phyloP scores from a whole-genome alignment of 2,113 vertebrate genomes.

The Fregata magnificens region DNA sequence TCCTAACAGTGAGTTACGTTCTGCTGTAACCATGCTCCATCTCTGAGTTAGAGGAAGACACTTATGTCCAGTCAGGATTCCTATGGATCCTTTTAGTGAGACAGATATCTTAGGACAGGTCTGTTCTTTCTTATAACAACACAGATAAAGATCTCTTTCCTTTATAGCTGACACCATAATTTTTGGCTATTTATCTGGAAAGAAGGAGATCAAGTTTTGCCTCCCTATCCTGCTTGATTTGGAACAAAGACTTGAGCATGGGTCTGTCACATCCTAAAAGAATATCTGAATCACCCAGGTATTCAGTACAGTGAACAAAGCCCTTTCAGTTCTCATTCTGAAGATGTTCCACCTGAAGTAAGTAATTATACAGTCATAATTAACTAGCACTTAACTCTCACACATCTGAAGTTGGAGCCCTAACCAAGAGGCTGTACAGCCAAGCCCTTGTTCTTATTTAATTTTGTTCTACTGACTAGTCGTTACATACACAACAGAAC shows the following conservation, averaged over 20 bases:
- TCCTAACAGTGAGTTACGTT: background rate
- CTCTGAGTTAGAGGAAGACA: background rate
- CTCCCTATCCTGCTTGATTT: background rate
- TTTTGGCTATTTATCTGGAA: slow-evolving; percentile 12
- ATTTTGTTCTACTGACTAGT: slow-evolving; percentile 3
- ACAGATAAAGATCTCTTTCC: slow-evolving; percentile 8
- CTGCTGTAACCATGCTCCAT: background rate
- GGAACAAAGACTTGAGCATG: background rate
- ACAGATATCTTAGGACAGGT: background rate
- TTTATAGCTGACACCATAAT: slow-evolving; percentile 13
- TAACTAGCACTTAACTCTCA: background rate
- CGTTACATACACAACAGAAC: background rate
- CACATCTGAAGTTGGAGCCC: background rate
- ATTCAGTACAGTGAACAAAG: slow-evolving; percentile 35
- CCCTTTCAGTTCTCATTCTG: slow-evolving; percentile 61
- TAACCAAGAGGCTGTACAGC: background rate
- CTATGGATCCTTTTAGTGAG: background rate
- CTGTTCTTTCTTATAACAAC: background rate
- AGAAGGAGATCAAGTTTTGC: slow-evolving; percentile 36
- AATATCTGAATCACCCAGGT: slow-evolving; percentile 13
- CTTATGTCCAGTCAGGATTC: background rate
- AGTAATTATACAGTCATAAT: slow-evolving; percentile 34
- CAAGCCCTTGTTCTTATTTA: background rate
- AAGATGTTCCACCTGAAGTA: background rate
- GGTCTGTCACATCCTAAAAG: background rate